phyloP scores from a whole-genome alignment of 2,888 invertebrate species.

The Chrysolina oricalcia region DNA sequence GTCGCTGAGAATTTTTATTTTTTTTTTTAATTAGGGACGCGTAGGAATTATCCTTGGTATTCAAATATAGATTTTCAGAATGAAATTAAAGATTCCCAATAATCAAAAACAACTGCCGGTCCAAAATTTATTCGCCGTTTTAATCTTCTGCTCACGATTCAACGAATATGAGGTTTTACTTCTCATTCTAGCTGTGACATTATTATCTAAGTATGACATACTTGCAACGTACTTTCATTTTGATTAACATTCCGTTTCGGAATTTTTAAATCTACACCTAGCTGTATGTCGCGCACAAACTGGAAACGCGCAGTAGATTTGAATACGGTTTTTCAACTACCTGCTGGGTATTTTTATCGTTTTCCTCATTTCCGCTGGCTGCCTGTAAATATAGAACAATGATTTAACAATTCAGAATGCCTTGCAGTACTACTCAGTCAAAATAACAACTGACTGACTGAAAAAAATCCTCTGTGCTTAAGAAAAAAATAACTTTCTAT shows the following conservation, averaged over 20 bases:
- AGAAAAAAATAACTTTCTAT: no score
- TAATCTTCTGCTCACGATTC: neutral
- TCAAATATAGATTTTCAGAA: slow-evolving; percentile 12
- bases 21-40: neutral
- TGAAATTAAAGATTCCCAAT: neutral
- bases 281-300: neutral
- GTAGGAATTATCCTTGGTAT: slow-evolving; percentile 1
- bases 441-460: neutral
- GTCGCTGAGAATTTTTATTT: neutral
- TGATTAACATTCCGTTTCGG: slow-evolving; percentile 20
- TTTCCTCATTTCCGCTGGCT: neutral
- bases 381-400: neutral
- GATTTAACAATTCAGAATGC: neutral
- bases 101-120: neutral
- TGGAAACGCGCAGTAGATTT: neutral
- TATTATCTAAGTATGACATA: slow-evolving; percentile 17
- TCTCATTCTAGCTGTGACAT: slow-evolving; percentile 1
- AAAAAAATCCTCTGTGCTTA: neutral
- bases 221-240: slow-evolving; percentile 19
- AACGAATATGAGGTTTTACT: neutral
- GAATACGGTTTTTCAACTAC: neutral
- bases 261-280: slow-evolving; percentile 13
- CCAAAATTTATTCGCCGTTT: neutral
- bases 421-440: neutral
- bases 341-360: neutral